These are phyloP conservation scores for Anhinga rufa DNA, from an alignment of 2,113 vertebrate species.

Conservation along the genomic window DNA sequence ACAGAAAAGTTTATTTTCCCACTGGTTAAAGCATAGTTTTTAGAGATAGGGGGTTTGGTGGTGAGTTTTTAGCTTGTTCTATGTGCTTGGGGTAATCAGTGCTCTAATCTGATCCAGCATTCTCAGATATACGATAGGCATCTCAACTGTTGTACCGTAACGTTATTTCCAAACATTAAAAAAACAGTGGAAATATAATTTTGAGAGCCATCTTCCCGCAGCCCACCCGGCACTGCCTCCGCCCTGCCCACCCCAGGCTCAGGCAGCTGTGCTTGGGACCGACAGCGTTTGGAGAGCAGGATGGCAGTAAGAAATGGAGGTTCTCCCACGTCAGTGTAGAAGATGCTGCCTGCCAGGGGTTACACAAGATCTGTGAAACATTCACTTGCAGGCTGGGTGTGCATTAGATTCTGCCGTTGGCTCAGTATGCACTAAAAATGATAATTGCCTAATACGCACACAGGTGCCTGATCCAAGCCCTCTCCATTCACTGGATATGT, in stretches of 20 bases:
- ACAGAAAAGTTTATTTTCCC: background rate
- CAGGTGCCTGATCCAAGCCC: background rate
- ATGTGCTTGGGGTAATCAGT: background rate
- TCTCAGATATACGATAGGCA: background rate
- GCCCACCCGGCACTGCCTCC: background rate
- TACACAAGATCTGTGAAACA: fast-evolving
- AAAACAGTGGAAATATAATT: background rate
- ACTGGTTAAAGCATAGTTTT: background rate
- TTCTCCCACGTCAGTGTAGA: fast-evolving
- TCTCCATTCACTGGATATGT: fast-evolving
- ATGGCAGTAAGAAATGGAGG: fast-evolving
- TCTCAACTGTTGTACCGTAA: background rate
- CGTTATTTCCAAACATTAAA: background rate
- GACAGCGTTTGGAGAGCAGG: background rate
- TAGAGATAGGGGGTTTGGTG: background rate
- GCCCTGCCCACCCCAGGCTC: background rate
- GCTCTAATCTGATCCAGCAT: background rate
- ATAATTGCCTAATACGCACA: fast-evolving
- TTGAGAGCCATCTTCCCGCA: fast-evolving
- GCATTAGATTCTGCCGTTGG: background rate
- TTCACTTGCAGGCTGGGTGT: fast-evolving
- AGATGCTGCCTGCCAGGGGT: background rate
- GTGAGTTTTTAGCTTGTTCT: background rate
- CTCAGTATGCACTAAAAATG: fast-evolving
- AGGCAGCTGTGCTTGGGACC: background rate